A percentile compares a stretch with the other conserved stretches of the same genome.
These are phyloP conservation scores for Anastrepha ludens DNA, from an alignment of 1,140 invertebrate genomes.

Conservation along the genomic window DNA sequence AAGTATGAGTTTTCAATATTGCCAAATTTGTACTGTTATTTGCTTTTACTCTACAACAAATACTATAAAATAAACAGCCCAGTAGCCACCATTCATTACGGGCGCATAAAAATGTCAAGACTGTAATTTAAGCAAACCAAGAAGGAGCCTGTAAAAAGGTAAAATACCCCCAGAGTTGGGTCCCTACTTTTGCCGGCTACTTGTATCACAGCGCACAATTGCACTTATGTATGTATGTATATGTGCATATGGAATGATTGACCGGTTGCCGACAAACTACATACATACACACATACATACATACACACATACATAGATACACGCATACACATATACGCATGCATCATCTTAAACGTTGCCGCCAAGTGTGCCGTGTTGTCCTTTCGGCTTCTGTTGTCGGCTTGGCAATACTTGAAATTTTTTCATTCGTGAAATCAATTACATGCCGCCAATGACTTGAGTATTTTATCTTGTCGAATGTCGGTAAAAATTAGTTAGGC, in stretches of 20 bases:
- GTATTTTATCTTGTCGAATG: conserved; percentile 36
- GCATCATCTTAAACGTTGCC: neutral
- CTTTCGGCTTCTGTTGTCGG: neutral
- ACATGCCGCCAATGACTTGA: conserved; percentile 47
- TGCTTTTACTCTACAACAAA: no score
- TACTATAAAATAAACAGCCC: no score
- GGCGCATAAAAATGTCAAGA: no score
- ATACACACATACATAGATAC: neutral
- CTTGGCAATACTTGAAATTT: conserved; percentile 2
- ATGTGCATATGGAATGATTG: neutral
- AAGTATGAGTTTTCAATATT: no score
- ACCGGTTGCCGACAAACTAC: conserved; percentile 22
- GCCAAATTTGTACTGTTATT: no score
- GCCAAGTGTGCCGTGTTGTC: conserved; percentile 14
- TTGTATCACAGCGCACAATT: neutral
- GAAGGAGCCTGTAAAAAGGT: neutral
- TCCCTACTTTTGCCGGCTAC: neutral
- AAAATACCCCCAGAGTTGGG: neutral
- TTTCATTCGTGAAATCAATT: conserved; percentile 21
- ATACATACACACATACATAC: neutral
- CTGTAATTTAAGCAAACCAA: neutral
- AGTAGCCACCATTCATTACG: no score
- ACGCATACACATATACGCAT: neutral
- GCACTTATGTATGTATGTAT: neutral
- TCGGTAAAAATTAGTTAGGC: conserved; percentile 42